Conservation (phyloP, 1,140 invertebrate genomes). For the Drosophila bipectinata region DNA sequence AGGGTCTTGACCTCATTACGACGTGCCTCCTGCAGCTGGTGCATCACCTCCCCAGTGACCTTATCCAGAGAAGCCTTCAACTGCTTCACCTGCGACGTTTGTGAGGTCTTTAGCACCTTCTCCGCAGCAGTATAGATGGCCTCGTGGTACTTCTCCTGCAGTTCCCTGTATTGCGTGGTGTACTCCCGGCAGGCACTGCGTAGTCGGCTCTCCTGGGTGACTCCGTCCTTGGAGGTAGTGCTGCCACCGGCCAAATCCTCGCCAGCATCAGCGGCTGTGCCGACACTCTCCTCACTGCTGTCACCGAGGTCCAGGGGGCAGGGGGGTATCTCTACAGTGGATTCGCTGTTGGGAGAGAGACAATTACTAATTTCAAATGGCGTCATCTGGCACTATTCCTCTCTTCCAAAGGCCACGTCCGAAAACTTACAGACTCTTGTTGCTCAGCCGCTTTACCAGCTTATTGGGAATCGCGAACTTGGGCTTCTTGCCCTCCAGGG, state of each 20-base stretch:
- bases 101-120: conserved; percentile 91
- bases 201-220: conserved; percentile 89
- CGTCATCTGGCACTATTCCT: conserved; percentile 63
- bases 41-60: conserved; percentile 93
- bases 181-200: conserved; percentile 89
- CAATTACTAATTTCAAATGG: conserved; percentile 79
- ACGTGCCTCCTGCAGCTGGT: conserved; percentile 91
- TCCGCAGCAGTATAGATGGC: conserved; percentile 90
- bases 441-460: conserved; percentile 91
- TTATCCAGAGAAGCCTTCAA: conserved; percentile 89
- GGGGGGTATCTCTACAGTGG: conserved; percentile 77
- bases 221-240: conserved; percentile 83
- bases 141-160: conserved; percentile 94
- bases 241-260: conserved; percentile 83
- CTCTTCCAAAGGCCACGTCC: conserved; percentile 21
- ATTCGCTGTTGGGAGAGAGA: conserved; percentile 76
- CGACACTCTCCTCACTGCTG: conserved; percentile 83
- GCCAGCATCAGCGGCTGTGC: conserved; percentile 48
- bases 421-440: conserved; percentile 91
- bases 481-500: conserved; percentile 86
- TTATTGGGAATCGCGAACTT: conserved; percentile 91
- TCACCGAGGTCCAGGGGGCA: conserved; percentile 75
- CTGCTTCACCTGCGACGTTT: conserved; percentile 91
- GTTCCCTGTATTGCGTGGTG: conserved; percentile 89
- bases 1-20: conserved; percentile 94